A percentile compares a stretch with the other conserved stretches of the same genome.
Conservation (phyloP, 2,888 invertebrate species). For the Cephonodes hylas region DNA sequence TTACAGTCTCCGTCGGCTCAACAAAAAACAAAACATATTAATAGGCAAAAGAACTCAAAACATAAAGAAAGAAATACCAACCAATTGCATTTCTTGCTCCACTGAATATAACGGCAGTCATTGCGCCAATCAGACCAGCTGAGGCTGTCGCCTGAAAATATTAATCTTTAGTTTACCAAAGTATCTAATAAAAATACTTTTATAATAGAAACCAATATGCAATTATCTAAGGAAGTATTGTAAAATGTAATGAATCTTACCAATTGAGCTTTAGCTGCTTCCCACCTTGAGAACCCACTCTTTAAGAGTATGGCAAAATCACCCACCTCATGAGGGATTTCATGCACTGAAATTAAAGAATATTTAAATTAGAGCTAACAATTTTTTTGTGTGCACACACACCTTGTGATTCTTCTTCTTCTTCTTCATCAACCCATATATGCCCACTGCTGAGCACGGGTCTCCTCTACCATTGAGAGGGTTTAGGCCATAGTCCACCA, state of each 20-base stretch:
- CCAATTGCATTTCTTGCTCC: slow-evolving; percentile 90
- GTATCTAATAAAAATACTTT: background rate
- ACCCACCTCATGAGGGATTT: slow-evolving; percentile 99
- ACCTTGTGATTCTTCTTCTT: too few relatives aligned
- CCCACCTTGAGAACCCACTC: slow-evolving; percentile 96
- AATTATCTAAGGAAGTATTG: too few relatives aligned
- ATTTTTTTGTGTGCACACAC: too few relatives aligned
- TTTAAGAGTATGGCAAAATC: slow-evolving; percentile 97
- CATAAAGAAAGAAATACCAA: slow-evolving; percentile 47
- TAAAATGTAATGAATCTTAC: too few relatives aligned
- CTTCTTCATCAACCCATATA: too few relatives aligned
- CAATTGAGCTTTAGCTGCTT: slow-evolving; percentile 96
- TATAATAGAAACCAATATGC: background rate
- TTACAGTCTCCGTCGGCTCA: too few relatives aligned
- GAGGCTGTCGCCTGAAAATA: slow-evolving; percentile 86
- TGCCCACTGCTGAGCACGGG: too few relatives aligned
- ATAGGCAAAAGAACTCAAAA: slow-evolving; percentile 12
- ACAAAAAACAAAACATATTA: too few relatives aligned
- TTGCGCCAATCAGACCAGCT: slow-evolving; percentile 93
- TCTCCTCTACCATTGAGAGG: too few relatives aligned
- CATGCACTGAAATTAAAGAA: slow-evolving; percentile 85
- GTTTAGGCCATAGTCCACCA: too few relatives aligned
- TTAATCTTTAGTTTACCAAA: background rate
- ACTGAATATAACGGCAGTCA: slow-evolving; percentile 91
- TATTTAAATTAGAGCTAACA: too few relatives aligned